Conservation (phyloP, 2,888 invertebrate genomes). For the Theristus sp. region DNA sequence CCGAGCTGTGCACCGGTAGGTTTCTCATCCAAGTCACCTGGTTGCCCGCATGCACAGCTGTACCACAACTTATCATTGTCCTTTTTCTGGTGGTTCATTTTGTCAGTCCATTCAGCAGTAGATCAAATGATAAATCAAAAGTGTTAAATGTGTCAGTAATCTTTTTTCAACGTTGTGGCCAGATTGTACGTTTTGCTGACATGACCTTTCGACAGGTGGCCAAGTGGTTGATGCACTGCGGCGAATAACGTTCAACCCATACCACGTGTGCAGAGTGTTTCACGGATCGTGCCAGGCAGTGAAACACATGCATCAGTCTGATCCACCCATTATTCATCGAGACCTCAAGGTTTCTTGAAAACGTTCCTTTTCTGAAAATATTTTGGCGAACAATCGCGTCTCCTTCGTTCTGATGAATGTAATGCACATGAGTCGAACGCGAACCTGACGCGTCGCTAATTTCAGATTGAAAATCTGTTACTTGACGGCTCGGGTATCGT, state of each 20-base stretch:
- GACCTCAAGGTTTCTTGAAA: slow-evolving; percentile 56
- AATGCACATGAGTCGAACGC: too few relatives aligned
- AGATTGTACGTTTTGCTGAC: neutral
- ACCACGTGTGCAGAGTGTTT: slow-evolving; percentile 51
- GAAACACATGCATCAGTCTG: slow-evolving; percentile 75
- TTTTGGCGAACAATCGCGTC: too few relatives aligned
- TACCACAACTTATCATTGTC: neutral
- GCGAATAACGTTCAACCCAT: slow-evolving; percentile 24
- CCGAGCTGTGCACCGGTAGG: slow-evolving; percentile 70
- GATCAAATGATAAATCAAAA: neutral
- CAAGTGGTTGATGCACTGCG: slow-evolving; percentile 30
- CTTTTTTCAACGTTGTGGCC: too few relatives aligned
- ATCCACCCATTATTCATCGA: slow-evolving; percentile 75
- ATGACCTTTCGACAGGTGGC: slow-evolving; percentile 19
- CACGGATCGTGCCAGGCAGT: slow-evolving; percentile 77
- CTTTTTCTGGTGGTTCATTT: neutral
- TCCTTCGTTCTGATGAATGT: neutral
- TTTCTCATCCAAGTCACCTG: neutral
- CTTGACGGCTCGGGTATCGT: slow-evolving; percentile 62
- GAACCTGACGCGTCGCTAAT: too few relatives aligned
- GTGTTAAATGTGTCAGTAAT: too few relatives aligned
- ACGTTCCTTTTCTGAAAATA: neutral
- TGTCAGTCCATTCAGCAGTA: neutral
- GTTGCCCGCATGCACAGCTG: neutral
- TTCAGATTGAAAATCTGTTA: slow-evolving; percentile 64